Base-by-base conservation (phyloP, 2,113 vertebrate genomes). In the Tamias sibiricus region DNA sequence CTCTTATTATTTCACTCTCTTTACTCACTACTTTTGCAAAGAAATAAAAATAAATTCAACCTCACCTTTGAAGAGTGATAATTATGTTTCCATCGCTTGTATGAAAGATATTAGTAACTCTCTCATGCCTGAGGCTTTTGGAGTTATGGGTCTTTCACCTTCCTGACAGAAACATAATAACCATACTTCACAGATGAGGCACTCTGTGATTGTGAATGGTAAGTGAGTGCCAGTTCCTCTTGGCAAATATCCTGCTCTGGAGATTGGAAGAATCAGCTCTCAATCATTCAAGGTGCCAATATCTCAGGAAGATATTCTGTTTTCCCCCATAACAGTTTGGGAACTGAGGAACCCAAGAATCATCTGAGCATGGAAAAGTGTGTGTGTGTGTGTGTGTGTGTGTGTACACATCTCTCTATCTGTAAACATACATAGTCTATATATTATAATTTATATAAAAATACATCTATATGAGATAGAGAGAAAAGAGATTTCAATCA, bases 81-180 rank as follows among this genome's bases (percentile, higher is more conserved):
- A 98, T 98, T 98, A 98, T 74, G 71, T 98, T 98, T 98, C 96
- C 82, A 37, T 97, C 76, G 85, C 64, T 97, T 97, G 71, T 84
- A 95, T 93, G 80, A 97, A 98, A 98, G 90, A 98, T 96, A 89
- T 90, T 95, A 87, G 96, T 95, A 98, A 97, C 95, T 98, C 96
- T 96, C 52, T 96, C 54, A 80, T 97, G 94, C 97, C 95, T 96
- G 80, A 96, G 96, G 97, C 59, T 95, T 71, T 97, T 93, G 97
- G 96, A 98, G 87, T 97, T 98, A 96, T 89, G 89, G 68, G 47
- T 96, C 89, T 97, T 98, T 98, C 96, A 91, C 95, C 95, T 96
- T 96, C 83, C 10, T 95, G 97, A 96, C 95, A 98, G 96, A 98
- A 98, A 97, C 91, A 91, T 98, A 97, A 96, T 95, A 98, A 83